Base-by-base conservation (phyloP, 2,888 invertebrate species). In the Patella caerulea region DNA sequence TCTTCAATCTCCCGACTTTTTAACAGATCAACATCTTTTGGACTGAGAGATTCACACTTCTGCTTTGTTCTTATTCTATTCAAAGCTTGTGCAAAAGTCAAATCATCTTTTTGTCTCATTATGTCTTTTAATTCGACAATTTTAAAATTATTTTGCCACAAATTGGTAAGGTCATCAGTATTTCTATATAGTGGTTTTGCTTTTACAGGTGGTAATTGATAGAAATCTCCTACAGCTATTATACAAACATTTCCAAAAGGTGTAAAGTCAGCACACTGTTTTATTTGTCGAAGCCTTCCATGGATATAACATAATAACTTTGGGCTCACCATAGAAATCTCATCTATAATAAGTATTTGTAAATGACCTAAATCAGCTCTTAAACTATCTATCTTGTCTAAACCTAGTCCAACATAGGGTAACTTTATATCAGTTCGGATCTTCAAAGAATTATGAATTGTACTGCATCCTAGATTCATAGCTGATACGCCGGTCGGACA, bases 181-280 rank as follows among this genome's bases (percentile, higher is more conserved):
- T 19, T 71, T 45, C 45, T 45, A 59, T 12, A 19, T 17, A 24
- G 71, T 29, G 9, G 54, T 72, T 56, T 65, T 3, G 45, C 56
- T 29, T 29, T 59, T 3, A 77, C 79, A 69, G 79, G 77, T 69
- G 76, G 56, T 19, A 76, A 55, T 59, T 76, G 78, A 72, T 78
- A 78, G 45, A 78, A 78, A 29, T 75, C 78, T 34, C 75, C 78
- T 34, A 75, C 45, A 9, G 56, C 53, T 19, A 78, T n/a, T 1
- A 78, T 29, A 7, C 53, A 45, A 17, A 78, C 19, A 70, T 71
- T 71, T 3, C 78, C 78, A 59, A 78, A 78, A 15, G 17, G 70
- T 17, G 11, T 24, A 17, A 29, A 19, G 19, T 74, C 74, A 55
- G 55, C 14, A 19, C 55, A 55, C 14, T 65, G 19, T 73, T 78